A percentile compares a stretch with the other conserved stretches of the same genome.
These are phyloP conservation scores for Natrix natrix DNA, from an alignment of 2,797 vertebrate genomes.

Conservation along the genomic window DNA sequence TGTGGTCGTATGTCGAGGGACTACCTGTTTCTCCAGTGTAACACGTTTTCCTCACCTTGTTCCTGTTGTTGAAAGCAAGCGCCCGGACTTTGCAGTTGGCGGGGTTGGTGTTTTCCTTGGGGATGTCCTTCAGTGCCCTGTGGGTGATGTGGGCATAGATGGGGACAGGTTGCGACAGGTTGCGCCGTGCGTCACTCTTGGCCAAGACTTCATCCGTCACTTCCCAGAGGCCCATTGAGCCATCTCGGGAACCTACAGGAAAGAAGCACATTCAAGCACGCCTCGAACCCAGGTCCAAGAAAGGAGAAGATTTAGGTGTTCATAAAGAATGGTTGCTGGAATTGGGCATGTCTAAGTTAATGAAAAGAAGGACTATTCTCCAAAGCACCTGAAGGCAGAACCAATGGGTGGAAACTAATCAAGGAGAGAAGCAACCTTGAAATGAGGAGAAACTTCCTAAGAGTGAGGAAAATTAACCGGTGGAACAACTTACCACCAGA, in stretches of 20 bases:
- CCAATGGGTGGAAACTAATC: too few relatives aligned
- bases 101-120: conserved; percentile 94
- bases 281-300: background rate
- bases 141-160: conserved; percentile 93
- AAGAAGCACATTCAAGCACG: background rate
- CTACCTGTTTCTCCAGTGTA: background rate
- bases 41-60: conserved; percentile 78
- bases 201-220: conserved; percentile 89
- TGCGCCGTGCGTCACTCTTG: conserved; percentile 80
- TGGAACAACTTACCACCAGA: too few relatives aligned
- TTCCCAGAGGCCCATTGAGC: conserved; percentile 98
- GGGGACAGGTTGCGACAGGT: conserved; percentile 80
- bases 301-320: too few relatives aligned
- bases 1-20: background rate
- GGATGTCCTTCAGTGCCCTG: conserved; percentile 93
- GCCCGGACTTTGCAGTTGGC: conserved; percentile 98
- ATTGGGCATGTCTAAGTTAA: too few relatives aligned
- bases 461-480: too few relatives aligned
- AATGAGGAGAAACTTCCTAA: too few relatives aligned
- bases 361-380: too few relatives aligned
- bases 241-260: conserved; percentile 89
- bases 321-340: too few relatives aligned
- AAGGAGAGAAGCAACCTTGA: too few relatives aligned
- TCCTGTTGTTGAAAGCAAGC: conserved; percentile 93
- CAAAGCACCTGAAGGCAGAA: too few relatives aligned